phyloP scores from a whole-genome alignment of 2,113 vertebrate genomes.

The Motacilla tschutschensis region DNA sequence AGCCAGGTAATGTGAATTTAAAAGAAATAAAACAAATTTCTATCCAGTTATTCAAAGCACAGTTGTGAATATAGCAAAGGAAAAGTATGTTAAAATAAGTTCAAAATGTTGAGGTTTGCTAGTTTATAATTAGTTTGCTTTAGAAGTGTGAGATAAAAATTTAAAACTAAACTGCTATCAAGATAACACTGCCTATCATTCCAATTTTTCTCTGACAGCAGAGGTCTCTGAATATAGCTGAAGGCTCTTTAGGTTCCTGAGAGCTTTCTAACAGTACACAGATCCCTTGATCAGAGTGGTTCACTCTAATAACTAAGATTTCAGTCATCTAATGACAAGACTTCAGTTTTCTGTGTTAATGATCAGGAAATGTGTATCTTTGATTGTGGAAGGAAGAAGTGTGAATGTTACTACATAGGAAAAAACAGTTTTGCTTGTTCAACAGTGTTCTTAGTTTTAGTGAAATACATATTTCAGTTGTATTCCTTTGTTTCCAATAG shows the following conservation, averaged over 20 bases:
- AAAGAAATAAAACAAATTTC: not conserved
- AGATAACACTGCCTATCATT: not conserved
- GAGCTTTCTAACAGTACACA: not conserved
- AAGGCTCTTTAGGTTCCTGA: not conserved
- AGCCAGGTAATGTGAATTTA: conserved; percentile 54
- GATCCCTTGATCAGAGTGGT: not conserved
- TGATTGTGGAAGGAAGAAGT: not conserved
- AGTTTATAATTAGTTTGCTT: not conserved
- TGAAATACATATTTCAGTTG: not conserved
- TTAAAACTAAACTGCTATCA: not conserved
- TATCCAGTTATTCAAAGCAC: not conserved
- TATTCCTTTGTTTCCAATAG: conserved; percentile 65
- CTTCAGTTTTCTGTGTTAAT: not conserved
- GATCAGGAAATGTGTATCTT: not conserved
- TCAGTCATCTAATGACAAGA: not conserved
- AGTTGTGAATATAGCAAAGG: not conserved
- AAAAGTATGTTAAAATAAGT: not conserved
- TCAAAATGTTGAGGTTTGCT: not conserved
- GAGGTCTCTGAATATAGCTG: not conserved
- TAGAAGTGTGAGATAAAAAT: not conserved
- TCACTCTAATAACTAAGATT: not conserved
- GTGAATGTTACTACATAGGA: not conserved
- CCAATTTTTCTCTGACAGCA: not conserved
- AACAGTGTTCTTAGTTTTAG: not conserved
- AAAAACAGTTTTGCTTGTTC: not conserved